phyloP scores from a whole-genome alignment of 2,888 invertebrate species.

The Adineta ricciae region DNA sequence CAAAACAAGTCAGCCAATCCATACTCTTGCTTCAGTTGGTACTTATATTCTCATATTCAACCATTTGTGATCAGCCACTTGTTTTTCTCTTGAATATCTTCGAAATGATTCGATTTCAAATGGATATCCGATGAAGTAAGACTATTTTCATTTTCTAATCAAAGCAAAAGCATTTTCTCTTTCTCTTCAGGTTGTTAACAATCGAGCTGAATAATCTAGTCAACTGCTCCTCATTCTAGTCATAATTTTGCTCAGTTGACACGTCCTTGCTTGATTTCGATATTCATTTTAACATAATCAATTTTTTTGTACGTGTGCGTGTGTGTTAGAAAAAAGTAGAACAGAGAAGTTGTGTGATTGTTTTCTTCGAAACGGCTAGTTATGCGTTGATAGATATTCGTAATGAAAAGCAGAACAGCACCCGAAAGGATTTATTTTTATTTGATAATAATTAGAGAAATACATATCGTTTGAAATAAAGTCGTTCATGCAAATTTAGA shows the following conservation, averaged over 20 bases:
- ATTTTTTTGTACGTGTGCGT: no score
- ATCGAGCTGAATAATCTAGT: neutral
- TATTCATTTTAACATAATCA: no score
- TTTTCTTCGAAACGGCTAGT: neutral
- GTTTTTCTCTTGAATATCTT: neutral
- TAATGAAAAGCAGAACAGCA: neutral
- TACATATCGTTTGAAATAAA: neutral
- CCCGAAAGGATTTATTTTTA: neutral
- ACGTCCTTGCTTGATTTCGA: neutral
- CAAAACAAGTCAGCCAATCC: neutral
- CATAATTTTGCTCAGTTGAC: neutral
- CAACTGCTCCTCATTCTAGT: neutral
- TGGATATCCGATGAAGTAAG: neutral
- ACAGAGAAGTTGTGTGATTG: no score
- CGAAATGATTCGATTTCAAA: neutral
- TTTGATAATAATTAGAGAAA: neutral
- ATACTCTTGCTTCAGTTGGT: neutral
- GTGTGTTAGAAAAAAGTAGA: no score
- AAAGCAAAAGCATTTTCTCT: neutral
- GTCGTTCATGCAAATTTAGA: neutral
- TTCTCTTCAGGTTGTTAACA: neutral
- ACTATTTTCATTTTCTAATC: no score
- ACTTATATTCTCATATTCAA: neutral
- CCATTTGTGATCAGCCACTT: neutral
- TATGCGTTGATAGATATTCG: neutral